Conservation (phyloP, 2,113 vertebrate genomes). For the Muntiacus muntjak region DNA sequence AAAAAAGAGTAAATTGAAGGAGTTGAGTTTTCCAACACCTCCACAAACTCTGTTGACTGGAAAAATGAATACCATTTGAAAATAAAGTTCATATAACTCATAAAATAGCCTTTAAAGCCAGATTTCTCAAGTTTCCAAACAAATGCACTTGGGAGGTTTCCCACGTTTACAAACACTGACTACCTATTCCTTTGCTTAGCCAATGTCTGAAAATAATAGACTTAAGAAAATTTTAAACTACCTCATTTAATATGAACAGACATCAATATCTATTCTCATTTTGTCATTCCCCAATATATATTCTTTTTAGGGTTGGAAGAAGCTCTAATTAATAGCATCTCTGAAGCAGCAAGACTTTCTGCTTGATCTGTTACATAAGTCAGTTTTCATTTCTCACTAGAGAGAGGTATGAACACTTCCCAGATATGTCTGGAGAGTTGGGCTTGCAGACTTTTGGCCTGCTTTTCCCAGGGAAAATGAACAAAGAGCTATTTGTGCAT, state of each 20-base stretch:
- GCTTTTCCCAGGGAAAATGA: background rate
- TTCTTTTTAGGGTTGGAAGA: background rate
- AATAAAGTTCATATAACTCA: background rate
- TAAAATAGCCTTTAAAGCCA: background rate
- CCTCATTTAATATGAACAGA: conserved; percentile 12
- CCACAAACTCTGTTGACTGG: background rate
- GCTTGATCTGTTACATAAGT: background rate
- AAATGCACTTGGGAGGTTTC: background rate
- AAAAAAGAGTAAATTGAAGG: background rate
- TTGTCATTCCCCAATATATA: background rate
- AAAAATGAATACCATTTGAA: background rate
- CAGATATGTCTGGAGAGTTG: background rate
- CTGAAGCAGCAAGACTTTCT: background rate
- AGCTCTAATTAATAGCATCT: background rate
- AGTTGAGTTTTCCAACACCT: background rate
- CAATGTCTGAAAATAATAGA: background rate
- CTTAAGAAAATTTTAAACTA: conserved; percentile 5
- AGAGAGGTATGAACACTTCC: background rate
- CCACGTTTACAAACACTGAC: background rate
- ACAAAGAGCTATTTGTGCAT: background rate
- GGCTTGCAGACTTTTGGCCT: background rate
- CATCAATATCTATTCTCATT: background rate
- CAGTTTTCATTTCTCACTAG: conserved; percentile 6
- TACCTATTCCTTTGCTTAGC: background rate
- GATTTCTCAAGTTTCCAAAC: background rate